Base-by-base conservation (phyloP, 2,888 invertebrate genomes). In the Yponomeuta plumbellus region DNA sequence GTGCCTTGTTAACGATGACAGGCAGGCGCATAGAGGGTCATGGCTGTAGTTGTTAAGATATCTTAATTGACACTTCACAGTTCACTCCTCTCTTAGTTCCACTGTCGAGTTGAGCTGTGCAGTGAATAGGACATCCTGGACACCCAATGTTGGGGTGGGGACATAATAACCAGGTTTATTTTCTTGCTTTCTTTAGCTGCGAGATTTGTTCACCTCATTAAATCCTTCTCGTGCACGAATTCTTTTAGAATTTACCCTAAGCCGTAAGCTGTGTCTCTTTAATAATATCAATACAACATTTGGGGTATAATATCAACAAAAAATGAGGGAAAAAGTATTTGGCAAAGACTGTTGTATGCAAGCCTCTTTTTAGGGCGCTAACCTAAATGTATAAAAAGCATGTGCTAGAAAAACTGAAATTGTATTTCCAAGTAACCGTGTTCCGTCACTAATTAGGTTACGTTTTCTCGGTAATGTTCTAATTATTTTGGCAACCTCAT, bases 381-480 rank as follows among this genome's bases (percentile, higher is more conserved):
- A 52, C 44, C 44, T 52, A 52, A 52, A 52, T 52, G 13, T 52
- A 17, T 52, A 13, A 1, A 13, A 52, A 4, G 17, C 44, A 17
- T 52, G 44, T 17, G 44, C 44, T 17, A 52, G 44, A 52, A 52
- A 52, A 52, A 17, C 17, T 13, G 17, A 17, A 52, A 52, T 52
- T 52, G 3, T 17, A 52, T 52, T 22, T 59, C 22, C n/a, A 59
- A 23, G 13, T 84, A 82, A 88, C 89, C 88, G 85, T 83, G 83
- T 86, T 84, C 73, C 71, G 64, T 72, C 62, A 69, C 67, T 77
- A 83, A 83, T 84, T 78, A 74, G 86, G 84, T 82, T 83, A 76
- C 71, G 67, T 70, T 78, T 83, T 80, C 79, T 73, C 70, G 65
- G 79, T 78, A 82, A 75, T 70, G 71, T 77, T 75, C 71, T 67